Percentiles rank a stretch among this genome's conserved stretches.
Evolutionary conservation across 30 jellyfish, hydroid and myxozoan species (phyloP).

Genomic region (Chrysaora quinquecirrha): DNA sequence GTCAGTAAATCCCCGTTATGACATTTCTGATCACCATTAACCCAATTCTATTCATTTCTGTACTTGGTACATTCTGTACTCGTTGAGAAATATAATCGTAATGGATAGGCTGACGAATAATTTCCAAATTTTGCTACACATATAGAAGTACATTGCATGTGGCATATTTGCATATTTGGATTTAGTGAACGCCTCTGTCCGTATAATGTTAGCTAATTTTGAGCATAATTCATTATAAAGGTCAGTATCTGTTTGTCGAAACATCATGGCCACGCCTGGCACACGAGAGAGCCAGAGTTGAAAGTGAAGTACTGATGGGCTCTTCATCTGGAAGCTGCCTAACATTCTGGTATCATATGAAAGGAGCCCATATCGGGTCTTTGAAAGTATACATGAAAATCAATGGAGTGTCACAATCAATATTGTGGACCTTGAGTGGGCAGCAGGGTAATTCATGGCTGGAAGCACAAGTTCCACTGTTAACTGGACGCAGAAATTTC

Average conservation of each 20-base stretch:
- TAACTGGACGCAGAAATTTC: conserved; percentile 76
- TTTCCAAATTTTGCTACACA: no score
- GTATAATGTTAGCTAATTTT: no score
- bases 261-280: conserved; percentile 88
- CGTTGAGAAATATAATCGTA: no score
- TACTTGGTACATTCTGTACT: no score
- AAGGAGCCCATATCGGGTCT: conserved; percentile 87
- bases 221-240: no score
- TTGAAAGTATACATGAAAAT: conserved; percentile 74
- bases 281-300: conserved; percentile 77
- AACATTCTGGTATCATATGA: conserved; percentile 92
- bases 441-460: conserved; percentile 78
- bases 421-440: conserved; percentile 78
- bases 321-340: conserved; percentile 69
- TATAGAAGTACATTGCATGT: no score
- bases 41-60: no score
- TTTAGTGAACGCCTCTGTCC: no score
- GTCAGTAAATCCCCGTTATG: no score
- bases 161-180: no score
- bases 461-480: conserved; percentile 82
- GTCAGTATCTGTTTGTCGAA: conserved; percentile 78
- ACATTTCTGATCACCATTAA: no score
- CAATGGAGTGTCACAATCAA: conserved; percentile 73
- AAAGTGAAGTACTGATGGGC: conserved; percentile 76
- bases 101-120: no score